phyloP scores from a whole-genome alignment of 2,888 invertebrate genomes.

The Ptychoptera albimana region DNA sequence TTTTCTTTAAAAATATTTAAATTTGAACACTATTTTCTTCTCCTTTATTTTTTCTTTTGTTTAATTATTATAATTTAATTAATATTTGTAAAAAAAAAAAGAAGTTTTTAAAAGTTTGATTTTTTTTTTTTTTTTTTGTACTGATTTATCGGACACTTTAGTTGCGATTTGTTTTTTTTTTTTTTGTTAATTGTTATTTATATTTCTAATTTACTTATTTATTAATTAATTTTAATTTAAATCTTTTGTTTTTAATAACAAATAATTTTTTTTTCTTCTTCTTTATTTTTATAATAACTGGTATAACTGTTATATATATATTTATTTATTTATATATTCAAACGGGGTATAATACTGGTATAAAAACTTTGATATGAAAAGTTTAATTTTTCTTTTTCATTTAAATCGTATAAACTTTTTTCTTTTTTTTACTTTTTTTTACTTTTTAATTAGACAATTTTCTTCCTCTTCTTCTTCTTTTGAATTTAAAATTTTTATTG shows the following conservation, averaged over 20 bases:
- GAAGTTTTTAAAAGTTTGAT: background rate
- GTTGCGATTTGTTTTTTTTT: conserved; percentile 5
- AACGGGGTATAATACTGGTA: too few species aligned
- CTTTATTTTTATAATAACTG: too few species aligned
- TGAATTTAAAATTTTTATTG: too few species aligned
- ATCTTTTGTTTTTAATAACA: background rate
- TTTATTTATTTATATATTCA: too few species aligned
- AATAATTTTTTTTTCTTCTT: background rate
- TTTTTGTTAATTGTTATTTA: conserved; percentile 1
- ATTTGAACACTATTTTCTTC: conserved; percentile 13
- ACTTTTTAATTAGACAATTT: too few species aligned
- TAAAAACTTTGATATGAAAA: too few species aligned
- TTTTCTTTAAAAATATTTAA: background rate
- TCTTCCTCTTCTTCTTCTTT: too few species aligned
- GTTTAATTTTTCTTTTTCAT: too few species aligned
- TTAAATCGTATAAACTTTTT: too few species aligned
- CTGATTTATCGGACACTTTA: conserved; percentile 6
- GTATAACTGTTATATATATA: too few species aligned
- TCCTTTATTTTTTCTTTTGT: conserved; percentile 14
- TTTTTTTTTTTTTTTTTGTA: conserved; percentile 4
- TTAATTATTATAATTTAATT: conserved; percentile 7
- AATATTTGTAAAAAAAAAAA: conserved; percentile 2
- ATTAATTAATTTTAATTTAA: conserved; percentile 2
- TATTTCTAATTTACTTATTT: background rate
- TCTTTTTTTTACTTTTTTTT: too few species aligned